phyloP scores from a whole-genome alignment of 2,888 invertebrate genomes.

The Brachycybe producta region DNA sequence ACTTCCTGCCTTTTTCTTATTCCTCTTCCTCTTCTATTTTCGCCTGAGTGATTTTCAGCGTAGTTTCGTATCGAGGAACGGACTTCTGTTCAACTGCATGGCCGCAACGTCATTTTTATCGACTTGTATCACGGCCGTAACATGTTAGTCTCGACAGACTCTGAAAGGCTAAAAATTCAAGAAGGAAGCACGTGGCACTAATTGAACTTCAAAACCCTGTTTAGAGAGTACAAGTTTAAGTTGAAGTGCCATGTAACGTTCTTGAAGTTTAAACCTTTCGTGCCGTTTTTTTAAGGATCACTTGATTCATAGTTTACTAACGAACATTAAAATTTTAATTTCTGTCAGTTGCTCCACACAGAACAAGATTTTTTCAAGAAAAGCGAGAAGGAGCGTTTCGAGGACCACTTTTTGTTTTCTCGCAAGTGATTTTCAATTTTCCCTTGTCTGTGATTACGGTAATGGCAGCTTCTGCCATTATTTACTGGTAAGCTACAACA shows the following conservation, averaged over 20 bases:
- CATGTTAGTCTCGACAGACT: slow-evolving; percentile 45
- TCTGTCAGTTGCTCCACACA: slow-evolving; percentile 46
- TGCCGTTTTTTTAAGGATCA: slow-evolving; percentile 7
- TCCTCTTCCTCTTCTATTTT: slow-evolving; percentile 67
- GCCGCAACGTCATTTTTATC: slow-evolving; percentile 54
- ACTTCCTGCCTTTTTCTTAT: slow-evolving; percentile 49
- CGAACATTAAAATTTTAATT: slow-evolving; percentile 4
- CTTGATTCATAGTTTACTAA: not conserved
- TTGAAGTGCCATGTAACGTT: too few species aligned
- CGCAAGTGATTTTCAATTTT: slow-evolving; percentile 65
- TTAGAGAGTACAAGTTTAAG: too few species aligned
- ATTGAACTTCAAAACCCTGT: too few species aligned
- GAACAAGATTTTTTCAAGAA: slow-evolving; percentile 87
- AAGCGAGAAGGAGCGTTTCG: slow-evolving; percentile 77
- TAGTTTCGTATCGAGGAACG: slow-evolving; percentile 54
- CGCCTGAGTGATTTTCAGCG: slow-evolving; percentile 40
- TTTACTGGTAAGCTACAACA: slow-evolving; percentile 29
- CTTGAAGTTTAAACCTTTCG: too few species aligned
- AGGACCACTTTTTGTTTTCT: slow-evolving; percentile 66
- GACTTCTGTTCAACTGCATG: slow-evolving; percentile 54
- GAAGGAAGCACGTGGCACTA: too few species aligned
- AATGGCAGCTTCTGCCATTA: slow-evolving; percentile 45
- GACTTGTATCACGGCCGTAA: slow-evolving; percentile 51
- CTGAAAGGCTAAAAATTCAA: too few species aligned
- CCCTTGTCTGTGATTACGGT: slow-evolving; percentile 68